These are phyloP conservation scores for Camponotus vicinus DNA, from an alignment of 1,140 invertebrate genomes.

Conservation along the genomic window DNA sequence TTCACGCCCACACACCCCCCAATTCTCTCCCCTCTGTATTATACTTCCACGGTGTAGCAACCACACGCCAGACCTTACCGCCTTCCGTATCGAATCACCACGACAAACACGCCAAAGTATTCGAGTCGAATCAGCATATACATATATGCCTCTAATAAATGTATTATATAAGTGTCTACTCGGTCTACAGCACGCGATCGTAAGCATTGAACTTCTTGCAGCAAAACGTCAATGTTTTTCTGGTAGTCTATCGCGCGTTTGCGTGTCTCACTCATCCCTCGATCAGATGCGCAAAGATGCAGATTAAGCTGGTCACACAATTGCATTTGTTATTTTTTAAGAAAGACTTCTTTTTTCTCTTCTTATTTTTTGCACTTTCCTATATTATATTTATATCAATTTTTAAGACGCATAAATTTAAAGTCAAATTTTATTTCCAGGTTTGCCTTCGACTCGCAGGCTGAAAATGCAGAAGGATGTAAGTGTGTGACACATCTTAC, in stretches of 20 bases:
- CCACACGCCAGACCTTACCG: constrained; percentile 45
- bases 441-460: not conserved
- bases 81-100: constrained; percentile 36
- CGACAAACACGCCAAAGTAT: constrained; percentile 39
- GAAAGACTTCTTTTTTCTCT: not conserved
- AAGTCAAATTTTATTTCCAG: not conserved
- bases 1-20: constrained; percentile 60
- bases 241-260: not conserved
- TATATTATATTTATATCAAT: not conserved
- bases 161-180: not conserved
- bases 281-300: constrained; percentile 7
- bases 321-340: not conserved
- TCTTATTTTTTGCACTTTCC: not conserved
- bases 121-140: not conserved
- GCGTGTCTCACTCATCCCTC: not conserved
- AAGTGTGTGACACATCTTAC: not conserved
- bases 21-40: constrained; percentile 49
- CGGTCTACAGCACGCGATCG: constrained; percentile 46
- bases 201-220: constrained; percentile 55
- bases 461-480: not conserved
- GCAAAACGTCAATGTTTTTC: constrained; percentile 39
- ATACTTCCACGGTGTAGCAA: constrained; percentile 9
- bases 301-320: not conserved
- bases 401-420: not conserved
- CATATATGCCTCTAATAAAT: not conserved